A percentile compares a stretch with the other conserved stretches of the same genome.
These are phyloP conservation scores for Pseudomyrmex gracilis DNA, from an alignment of 1,140 invertebrate genomes.

Conservation along the genomic window DNA sequence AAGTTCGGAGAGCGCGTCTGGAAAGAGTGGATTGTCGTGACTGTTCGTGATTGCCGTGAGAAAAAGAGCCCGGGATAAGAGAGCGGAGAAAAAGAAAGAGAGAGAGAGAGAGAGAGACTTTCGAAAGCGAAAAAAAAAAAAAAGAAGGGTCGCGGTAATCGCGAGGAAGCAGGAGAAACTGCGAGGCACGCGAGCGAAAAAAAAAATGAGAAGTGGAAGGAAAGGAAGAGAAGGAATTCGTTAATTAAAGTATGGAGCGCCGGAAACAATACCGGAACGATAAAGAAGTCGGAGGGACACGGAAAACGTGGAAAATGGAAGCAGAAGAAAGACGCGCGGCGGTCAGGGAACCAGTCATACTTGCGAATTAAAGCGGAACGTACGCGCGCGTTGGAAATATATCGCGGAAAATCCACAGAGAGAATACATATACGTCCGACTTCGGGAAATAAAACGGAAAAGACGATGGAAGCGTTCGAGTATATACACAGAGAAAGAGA, in stretches of 20 bases:
- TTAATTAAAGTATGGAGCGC: constrained; percentile 56
- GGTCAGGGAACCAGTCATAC: constrained; percentile 29
- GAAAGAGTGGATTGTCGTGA: constrained; percentile 50
- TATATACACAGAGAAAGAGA: background rate
- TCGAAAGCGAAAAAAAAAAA: constrained; percentile 18
- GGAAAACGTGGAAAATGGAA: background rate
- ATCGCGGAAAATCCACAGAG: constrained; percentile 14
- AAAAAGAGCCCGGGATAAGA: constrained; percentile 29
- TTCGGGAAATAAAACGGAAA: constrained; percentile 41
- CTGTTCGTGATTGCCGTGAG: constrained; percentile 47
- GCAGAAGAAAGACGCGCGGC: constrained; percentile 6
- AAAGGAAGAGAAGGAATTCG: constrained; percentile 39
- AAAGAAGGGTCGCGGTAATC: constrained; percentile 47
- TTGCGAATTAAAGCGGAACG: constrained; percentile 49
- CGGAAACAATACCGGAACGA: constrained; percentile 38
- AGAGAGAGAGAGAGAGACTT: background rate
- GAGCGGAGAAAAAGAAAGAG: no score
- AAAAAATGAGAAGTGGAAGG: background rate
- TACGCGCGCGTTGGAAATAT: constrained; percentile 3
- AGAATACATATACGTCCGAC: background rate
- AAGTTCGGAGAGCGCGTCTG: constrained; percentile 37
- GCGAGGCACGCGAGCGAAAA: constrained; percentile 25
- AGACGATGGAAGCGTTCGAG: constrained; percentile 29
- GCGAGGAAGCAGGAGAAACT: constrained; percentile 17
- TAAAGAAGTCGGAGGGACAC: constrained; percentile 4